Conservation (phyloP, 2,888 invertebrate genomes). For the Phania funesta region DNA sequence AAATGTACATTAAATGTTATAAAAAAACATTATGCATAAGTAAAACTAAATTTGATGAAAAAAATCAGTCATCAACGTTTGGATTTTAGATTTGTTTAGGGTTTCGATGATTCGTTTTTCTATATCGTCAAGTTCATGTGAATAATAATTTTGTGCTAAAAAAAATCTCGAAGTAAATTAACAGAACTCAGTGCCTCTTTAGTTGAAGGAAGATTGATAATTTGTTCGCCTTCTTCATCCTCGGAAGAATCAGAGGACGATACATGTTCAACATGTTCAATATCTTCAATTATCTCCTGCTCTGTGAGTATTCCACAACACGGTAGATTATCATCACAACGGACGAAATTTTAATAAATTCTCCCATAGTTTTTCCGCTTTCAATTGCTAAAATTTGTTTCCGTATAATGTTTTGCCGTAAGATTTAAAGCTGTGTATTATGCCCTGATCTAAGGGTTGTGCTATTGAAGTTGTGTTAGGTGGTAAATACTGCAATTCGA, state of each 20-base stretch:
- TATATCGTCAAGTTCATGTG: not conserved
- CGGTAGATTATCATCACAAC: no score
- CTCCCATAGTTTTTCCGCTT: no score
- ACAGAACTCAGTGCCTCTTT: not conserved
- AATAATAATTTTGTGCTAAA: not conserved
- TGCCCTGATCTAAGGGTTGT: constrained; percentile 59
- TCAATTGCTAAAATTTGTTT: no score
- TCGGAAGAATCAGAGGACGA: no score
- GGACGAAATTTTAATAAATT: no score
- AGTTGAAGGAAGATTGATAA: not conserved
- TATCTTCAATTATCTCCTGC: no score
- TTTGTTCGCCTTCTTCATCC: no score
- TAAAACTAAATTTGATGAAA: not conserved
- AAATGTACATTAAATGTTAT: not conserved
- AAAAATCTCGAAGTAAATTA: not conserved
- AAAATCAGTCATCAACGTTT: not conserved
- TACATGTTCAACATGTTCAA: no score
- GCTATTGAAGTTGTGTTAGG: constrained; percentile 50
- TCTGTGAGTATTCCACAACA: no score
- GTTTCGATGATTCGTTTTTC: not conserved
- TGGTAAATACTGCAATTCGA: constrained; percentile 57
- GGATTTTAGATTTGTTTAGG: not conserved
- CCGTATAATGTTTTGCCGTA: no score
- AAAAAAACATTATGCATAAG: not conserved
- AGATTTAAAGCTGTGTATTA: no score